These are phyloP conservation scores for Macaria liturata DNA, from an alignment of 2,888 invertebrate genomes.

Conservation along the genomic window DNA sequence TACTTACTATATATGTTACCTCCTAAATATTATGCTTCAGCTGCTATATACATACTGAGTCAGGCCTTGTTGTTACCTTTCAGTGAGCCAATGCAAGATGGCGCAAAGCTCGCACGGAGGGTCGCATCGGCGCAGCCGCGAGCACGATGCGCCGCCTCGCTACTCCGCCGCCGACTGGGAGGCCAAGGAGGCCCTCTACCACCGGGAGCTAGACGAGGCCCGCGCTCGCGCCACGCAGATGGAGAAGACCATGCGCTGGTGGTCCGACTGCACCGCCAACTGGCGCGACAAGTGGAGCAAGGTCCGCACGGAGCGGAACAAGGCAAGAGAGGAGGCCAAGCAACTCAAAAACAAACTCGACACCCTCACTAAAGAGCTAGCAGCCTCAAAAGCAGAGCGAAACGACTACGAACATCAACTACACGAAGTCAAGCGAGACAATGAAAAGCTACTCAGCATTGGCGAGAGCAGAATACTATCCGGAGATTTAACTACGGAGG, in stretches of 20 bases:
- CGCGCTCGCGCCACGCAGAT: constrained; percentile 97
- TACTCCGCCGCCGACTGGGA: constrained; percentile 90
- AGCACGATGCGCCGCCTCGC: constrained; percentile 85
- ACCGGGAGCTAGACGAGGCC: constrained; percentile 95
- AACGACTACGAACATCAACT: constrained; percentile 90
- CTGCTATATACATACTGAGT: too few species aligned
- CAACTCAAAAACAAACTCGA: constrained; percentile 92
- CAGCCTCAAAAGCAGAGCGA: constrained; percentile 89
- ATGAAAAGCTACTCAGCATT: constrained; percentile 88
- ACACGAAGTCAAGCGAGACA: constrained; percentile 89
- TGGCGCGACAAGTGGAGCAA: constrained; percentile 98
- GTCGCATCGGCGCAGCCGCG: constrained; percentile 84
- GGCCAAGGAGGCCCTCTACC: constrained; percentile 87
- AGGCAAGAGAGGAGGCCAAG: constrained; percentile 95
- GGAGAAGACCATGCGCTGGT: constrained; percentile 99
- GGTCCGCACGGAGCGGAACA: constrained; percentile 95
- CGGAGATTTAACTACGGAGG: constrained; percentile 65
- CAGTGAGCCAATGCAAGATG: constrained; percentile 58
- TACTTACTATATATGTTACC: too few species aligned
- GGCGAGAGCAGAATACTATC: constrained; percentile 72
- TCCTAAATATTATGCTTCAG: too few species aligned
- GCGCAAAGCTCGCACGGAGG: constrained; percentile 88
- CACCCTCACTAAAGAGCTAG: constrained; percentile 88
- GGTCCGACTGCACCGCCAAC: constrained; percentile 99
- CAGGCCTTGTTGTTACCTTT: constrained; percentile 24